phyloP scores from a whole-genome alignment of 2,888 invertebrate genomes.

The Ormia ochracea region DNA sequence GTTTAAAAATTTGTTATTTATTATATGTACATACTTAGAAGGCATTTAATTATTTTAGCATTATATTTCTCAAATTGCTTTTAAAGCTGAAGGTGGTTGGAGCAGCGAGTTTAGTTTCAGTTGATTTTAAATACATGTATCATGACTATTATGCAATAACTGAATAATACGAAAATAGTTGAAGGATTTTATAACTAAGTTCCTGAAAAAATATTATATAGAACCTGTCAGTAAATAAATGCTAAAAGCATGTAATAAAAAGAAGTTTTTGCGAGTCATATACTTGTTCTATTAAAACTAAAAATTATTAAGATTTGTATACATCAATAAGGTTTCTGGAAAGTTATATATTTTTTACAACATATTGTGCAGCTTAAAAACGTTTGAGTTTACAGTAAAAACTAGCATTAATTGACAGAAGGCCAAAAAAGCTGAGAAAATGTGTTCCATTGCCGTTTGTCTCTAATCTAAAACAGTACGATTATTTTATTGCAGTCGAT shows the following conservation, averaged over 20 bases:
- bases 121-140: not conserved
- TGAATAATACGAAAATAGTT: not conserved
- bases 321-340: no score
- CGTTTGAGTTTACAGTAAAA: no score
- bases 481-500: no score
- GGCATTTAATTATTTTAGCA: not conserved
- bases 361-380: no score
- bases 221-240: not conserved
- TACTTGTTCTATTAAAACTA: no score
- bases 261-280: no score
- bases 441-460: no score
- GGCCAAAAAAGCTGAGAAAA: no score
- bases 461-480: no score
- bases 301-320: no score
- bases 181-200: constrained; percentile 34
- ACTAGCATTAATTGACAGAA: no score
- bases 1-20: not conserved
- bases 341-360: no score
- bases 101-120: not conserved
- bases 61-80: not conserved
- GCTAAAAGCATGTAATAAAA: not conserved
- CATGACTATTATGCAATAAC: not conserved
- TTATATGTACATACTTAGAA: not conserved
- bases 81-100: constrained; percentile 52
- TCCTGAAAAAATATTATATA: constrained; percentile 6